These are phyloP conservation scores for Drosophila rubida DNA, from an alignment of 2,888 invertebrate genomes.

Conservation along the genomic window DNA sequence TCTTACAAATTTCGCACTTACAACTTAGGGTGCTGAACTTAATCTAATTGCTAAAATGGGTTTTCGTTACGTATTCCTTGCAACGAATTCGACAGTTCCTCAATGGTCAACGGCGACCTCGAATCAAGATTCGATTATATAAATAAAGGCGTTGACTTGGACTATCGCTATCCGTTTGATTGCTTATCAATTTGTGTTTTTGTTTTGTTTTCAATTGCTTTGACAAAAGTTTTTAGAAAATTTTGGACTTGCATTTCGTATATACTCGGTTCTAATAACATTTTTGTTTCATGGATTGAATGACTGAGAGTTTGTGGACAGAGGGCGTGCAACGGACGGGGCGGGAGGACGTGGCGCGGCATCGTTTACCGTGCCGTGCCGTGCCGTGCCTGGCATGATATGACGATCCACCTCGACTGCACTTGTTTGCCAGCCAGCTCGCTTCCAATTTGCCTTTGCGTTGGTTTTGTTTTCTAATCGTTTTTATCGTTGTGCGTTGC, in stretches of 20 bases:
- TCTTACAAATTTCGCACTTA: conserved; percentile 68
- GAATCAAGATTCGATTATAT: background rate
- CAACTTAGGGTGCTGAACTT: conserved; percentile 51
- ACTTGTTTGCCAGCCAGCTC: conserved; percentile 56
- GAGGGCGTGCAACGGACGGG: conserved; percentile 63
- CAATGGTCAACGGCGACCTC: conserved; percentile 12
- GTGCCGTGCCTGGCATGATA: conserved; percentile 16
- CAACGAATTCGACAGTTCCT: conserved; percentile 18
- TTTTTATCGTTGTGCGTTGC: conserved; percentile 41
- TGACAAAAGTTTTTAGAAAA: conserved; percentile 77
- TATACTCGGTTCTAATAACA: conserved; percentile 68
- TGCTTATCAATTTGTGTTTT: conserved; percentile 22
- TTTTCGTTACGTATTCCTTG: conserved; percentile 47
- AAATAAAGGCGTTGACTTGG: conserved; percentile 15
- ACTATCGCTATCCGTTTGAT: conserved; percentile 34
- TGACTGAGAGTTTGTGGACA: conserved; percentile 66
- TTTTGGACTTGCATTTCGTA: conserved; percentile 78
- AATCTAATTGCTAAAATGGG: conserved; percentile 62
- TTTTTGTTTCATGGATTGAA: conserved; percentile 76
- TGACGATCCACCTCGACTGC: conserved; percentile 40
- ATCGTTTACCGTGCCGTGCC: background rate
- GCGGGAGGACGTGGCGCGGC: conserved; percentile 20
- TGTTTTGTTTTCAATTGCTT: conserved; percentile 62
- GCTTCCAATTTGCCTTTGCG: conserved; percentile 7
- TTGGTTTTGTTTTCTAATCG: background rate